Conservation (phyloP, 2,113 vertebrate species). For the Periophthalmodon schlosseri region DNA sequence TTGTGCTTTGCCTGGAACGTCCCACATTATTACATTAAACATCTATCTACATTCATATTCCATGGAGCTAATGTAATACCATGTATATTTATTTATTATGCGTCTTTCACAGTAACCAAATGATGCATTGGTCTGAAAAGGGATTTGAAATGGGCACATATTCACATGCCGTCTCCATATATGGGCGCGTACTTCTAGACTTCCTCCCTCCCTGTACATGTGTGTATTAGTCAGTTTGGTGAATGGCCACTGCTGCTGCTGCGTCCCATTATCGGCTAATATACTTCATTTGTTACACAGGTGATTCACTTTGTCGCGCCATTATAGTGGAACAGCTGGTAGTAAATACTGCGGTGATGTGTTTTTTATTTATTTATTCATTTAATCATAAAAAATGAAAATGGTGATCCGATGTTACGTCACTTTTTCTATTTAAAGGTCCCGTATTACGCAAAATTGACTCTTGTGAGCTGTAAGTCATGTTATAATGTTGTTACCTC, state of each 20-base stretch:
- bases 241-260: conserved; percentile 23
- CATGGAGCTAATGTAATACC: no score
- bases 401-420: not conserved
- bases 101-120: not conserved
- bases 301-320: conserved; percentile 36
- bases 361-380: not conserved
- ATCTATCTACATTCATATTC: no score
- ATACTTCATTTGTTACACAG: conserved; percentile 34
- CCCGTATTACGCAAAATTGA: no score
- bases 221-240: conserved; percentile 37
- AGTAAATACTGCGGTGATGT: conserved; percentile 28
- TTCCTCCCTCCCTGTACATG: conserved; percentile 39
- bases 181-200: conserved; percentile 31
- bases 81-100: not conserved
- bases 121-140: conserved; percentile 9
- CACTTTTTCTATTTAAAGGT: not conserved
- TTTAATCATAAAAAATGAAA: not conserved
- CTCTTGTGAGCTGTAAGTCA: no score
- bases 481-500: no score
- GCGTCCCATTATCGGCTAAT: conserved; percentile 39
- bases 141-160: conserved; percentile 44
- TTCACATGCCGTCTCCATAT: conserved; percentile 36
- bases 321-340: conserved; percentile 46
- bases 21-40: no score
- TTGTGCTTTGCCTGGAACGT: no score